These are phyloP conservation scores for Uria aalge DNA, from an alignment of 2,113 vertebrate species.

Conservation along the genomic window DNA sequence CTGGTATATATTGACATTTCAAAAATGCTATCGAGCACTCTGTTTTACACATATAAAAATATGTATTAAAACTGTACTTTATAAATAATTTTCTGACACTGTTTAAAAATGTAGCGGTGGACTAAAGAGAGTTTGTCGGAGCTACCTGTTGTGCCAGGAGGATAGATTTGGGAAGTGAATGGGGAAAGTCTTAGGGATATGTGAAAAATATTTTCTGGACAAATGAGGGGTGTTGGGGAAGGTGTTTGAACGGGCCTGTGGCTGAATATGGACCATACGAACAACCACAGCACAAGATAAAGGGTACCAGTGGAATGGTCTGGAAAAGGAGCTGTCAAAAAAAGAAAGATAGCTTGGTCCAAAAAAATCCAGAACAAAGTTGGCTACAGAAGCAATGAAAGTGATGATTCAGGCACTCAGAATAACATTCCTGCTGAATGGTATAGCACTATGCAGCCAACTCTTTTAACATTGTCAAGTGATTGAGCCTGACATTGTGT, in stretches of 20 bases:
- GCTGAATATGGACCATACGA: rapidly evolving
- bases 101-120: background rate
- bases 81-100: background rate
- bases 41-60: background rate
- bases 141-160: background rate
- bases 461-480: background rate
- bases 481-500: slow-evolving; percentile 23
- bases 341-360: background rate
- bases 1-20: background rate
- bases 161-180: background rate
- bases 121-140: background rate
- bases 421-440: background rate
- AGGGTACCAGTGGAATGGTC: background rate
- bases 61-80: background rate
- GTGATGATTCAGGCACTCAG: background rate
- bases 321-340: background rate
- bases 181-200: background rate
- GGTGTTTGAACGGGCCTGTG: background rate
- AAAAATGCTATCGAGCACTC: background rate
- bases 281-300: background rate
- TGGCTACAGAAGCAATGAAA: background rate
- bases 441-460: background rate
- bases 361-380: background rate
- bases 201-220: background rate
- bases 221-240: background rate